phyloP scores from a whole-genome alignment of 2,888 invertebrate genomes.

The Cistogaster globosa region DNA sequence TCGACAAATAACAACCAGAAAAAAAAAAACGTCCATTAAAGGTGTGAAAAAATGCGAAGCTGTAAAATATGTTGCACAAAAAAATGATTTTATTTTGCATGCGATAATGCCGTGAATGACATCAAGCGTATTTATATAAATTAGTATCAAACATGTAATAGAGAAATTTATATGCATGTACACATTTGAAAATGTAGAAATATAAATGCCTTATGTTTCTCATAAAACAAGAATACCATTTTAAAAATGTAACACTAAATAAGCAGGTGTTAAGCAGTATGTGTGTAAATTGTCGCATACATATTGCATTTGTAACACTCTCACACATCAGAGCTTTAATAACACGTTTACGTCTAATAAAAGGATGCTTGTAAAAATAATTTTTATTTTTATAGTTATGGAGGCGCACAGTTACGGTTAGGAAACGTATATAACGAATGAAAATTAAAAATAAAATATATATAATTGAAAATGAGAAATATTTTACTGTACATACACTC shows the following conservation, averaged over 20 bases:
- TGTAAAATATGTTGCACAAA: constrained; percentile 30
- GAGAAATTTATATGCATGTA: too few species aligned
- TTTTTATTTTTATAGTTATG: constrained; percentile 22
- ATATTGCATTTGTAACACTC: constrained; percentile 38
- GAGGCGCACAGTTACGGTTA: constrained; percentile 54
- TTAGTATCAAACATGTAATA: not conserved
- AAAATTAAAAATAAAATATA: constrained; percentile 44
- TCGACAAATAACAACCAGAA: constrained; percentile 28
- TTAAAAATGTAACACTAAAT: constrained; percentile 50
- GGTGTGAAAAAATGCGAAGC: constrained; percentile 4
- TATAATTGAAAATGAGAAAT: constrained; percentile 17
- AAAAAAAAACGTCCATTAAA: constrained; percentile 14
- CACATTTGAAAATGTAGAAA: too few species aligned
- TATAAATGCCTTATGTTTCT: not conserved
- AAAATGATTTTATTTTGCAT: not conserved
- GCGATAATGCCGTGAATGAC: constrained; percentile 14
- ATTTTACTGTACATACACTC: not conserved
- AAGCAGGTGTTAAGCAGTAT: constrained; percentile 50
- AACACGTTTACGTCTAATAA: not conserved
- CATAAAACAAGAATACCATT: constrained; percentile 14
- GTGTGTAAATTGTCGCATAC: constrained; percentile 69
- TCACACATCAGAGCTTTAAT: not conserved
- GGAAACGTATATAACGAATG: constrained; percentile 62
- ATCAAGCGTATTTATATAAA: too few species aligned
- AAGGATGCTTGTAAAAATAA: constrained; percentile 3